Base-by-base conservation (phyloP, 2,888 invertebrate species). In the Macrosiphum euphorbiae region DNA sequence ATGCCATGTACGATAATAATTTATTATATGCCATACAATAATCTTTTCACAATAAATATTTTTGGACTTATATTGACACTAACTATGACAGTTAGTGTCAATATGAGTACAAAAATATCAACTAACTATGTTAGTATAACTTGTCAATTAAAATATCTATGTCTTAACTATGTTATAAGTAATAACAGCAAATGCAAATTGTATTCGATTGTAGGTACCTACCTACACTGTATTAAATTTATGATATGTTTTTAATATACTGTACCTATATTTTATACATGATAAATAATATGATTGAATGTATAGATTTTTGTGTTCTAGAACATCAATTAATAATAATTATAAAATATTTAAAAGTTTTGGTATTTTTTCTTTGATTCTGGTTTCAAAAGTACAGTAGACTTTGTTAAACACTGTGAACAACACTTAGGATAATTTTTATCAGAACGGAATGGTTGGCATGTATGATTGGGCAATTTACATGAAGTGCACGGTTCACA, bases 371-470 rank as follows among this genome's bases (percentile, higher is more conserved):
- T 91, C 28, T 28, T 92, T 26, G 44, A 16, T 26, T 91, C 85
- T 44, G 20, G 24, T 88, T 92, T 92, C 24, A 52, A 78, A 28
- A 88, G 50, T 55, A 67, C n/a, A 0, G 47, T 41, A 35, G 67
- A 28, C 67, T 90, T 86, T 50, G 86, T 35, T 50, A 90, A 50
- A 90, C 94, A 94, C 47, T 44, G 26, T 50, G 61, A n/a, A 87
- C 94, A 94, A 67, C 94, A 94, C 35, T 90, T 87, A 10, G 94
- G 94, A 86, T 67, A 94, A 24, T 90, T 84, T 61, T 67, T 86
- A 24, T 67, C 61, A 20, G 67, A 3, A 44, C 28, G 67, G 28
- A 90, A 41, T 28, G 86, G 61, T 4, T 86, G 61, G 11, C 94
- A 94, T 52, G 10, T 52, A 13, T 87, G 61, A 50, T 52, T 86